Evolutionary conservation across 2,113 vertebrate genomes (phyloP).

Genomic region (Amia ocellicauda): DNA sequence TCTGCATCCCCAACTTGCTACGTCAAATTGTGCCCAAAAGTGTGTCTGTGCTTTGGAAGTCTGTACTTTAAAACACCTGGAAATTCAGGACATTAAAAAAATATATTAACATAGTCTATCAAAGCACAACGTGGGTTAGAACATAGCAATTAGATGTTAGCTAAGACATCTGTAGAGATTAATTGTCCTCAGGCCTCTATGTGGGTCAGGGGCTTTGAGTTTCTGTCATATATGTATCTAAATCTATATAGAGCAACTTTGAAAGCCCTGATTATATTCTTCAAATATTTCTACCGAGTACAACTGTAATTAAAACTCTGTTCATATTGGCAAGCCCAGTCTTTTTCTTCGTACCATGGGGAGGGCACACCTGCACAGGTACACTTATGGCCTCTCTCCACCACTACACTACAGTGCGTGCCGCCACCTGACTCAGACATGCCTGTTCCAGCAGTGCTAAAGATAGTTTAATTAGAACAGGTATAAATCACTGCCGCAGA

Average conservation of each 20-base stretch:
- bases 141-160: too few species aligned
- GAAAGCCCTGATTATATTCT: slow-evolving; percentile 14
- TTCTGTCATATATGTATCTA: too few species aligned
- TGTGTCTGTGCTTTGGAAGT: too few species aligned
- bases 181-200: too few species aligned
- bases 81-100: too few species aligned
- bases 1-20: not conserved
- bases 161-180: too few species aligned
- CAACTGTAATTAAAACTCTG: slow-evolving; percentile 23
- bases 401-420: not conserved
- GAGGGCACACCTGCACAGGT: slow-evolving; percentile 24
- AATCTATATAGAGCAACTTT: too few species aligned
- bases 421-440: slow-evolving; percentile 40
- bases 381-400: not conserved
- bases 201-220: too few species aligned
- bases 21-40: too few species aligned
- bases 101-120: too few species aligned
- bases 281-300: slow-evolving; percentile 15
- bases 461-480: slow-evolving; percentile 59
- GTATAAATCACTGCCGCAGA: slow-evolving; percentile 71
- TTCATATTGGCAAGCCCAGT: slow-evolving; percentile 10
- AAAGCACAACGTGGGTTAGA: too few species aligned
- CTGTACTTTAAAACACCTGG: too few species aligned
- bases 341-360: slow-evolving; percentile 7
- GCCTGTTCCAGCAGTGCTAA: slow-evolving; percentile 44